A percentile compares a stretch with the other conserved stretches of the same genome.
Evolutionary conservation across 2,888 invertebrate species (phyloP).

Genomic region (Ganaspis brasiliensis): DNA sequence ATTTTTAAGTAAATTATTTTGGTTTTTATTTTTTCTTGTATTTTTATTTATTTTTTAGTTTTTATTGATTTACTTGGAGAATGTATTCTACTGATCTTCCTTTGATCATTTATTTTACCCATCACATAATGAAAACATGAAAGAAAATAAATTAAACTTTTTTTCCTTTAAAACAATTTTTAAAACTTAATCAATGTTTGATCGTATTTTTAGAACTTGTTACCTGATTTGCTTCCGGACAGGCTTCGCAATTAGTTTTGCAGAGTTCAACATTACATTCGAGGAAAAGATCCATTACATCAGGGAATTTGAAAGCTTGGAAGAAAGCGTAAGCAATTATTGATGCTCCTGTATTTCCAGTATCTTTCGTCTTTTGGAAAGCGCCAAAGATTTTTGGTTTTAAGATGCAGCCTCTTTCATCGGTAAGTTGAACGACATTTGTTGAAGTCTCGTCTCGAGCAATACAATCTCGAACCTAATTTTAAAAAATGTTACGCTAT

Average conservation of each 20-base stretch:
- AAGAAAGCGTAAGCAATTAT: conserved; percentile 90
- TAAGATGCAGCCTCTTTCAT: conserved; percentile 88
- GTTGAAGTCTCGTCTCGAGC: conserved; percentile 87
- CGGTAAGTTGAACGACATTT: conserved; percentile 87
- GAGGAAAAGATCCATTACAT: conserved; percentile 90
- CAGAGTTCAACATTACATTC: conserved; percentile 92
- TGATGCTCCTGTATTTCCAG: conserved; percentile 87
- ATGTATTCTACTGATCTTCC: too few relatives aligned
- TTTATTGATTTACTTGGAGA: too few relatives aligned
- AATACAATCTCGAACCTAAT: conserved; percentile 86
- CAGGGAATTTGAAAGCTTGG: conserved; percentile 92
- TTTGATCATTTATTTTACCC: too few relatives aligned
- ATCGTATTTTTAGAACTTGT: conserved; percentile 25
- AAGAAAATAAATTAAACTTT: too few relatives aligned
- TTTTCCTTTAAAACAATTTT: too few relatives aligned
- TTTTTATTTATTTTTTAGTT: too few relatives aligned
- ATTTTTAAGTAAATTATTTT: too few relatives aligned
- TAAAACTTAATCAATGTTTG: too few relatives aligned
- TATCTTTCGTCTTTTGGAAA: conserved; percentile 90
- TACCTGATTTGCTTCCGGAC: conserved; percentile 85
- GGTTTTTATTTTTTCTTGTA: too few relatives aligned
- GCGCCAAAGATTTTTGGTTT: conserved; percentile 91
- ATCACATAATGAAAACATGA: too few relatives aligned
- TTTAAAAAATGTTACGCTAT: conserved; percentile 5
- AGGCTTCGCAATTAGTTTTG: conserved; percentile 89